Evolutionary conservation across 2,113 vertebrate genomes (phyloP), one percentile per base, ranked within the genome.

Genomic region (Urocynchramus pylzowi): DNA sequence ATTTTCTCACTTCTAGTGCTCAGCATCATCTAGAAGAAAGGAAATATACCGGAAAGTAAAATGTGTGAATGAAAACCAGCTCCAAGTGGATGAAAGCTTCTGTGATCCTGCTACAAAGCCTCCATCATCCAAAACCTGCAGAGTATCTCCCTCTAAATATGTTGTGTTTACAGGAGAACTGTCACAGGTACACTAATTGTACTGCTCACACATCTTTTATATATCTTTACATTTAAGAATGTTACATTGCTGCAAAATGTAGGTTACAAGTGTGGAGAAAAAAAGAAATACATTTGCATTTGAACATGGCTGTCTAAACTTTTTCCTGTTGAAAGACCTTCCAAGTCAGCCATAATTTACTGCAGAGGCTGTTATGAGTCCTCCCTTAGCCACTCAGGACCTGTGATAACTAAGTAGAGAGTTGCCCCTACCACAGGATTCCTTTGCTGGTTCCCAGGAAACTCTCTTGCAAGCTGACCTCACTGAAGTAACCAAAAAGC

Each of bases 161-260:
- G 49, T 97, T 68, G 99, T 99, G 90, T 93, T 99, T 37, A 98
- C 98, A 71, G 98, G 97, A 94, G 98, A 99, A 22, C 97, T 98
- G 73, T 98, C 98, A 22, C 98, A 99, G 99, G 99, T 99, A 96
- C 44, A 44, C 11, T 39, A 31, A 67, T 74, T 39, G 9, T 41
- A 20, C 22, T 64, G 20, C 28, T 89, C 4, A 2, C 9, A 13
- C 5, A 30, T 71, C 18, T 77, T 73, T 39, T 53, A 19, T 54
- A 5, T 37, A 47, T 37, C 5, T 47, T 93, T 56, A 74, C 17
- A 28, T 57, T 57, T 65, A 50, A 67, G 31, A 61, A 41, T 56
- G 3, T 44, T 70, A 6, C 26, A 30, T 65, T 87, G 16, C 45
- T 76, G n/a, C 78, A 67, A 88, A 67, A 61, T 1, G 1, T 73